These are phyloP conservation scores for Elaphurus davidianus DNA, from an alignment of 2,113 vertebrate genomes.

Conservation along the genomic window DNA sequence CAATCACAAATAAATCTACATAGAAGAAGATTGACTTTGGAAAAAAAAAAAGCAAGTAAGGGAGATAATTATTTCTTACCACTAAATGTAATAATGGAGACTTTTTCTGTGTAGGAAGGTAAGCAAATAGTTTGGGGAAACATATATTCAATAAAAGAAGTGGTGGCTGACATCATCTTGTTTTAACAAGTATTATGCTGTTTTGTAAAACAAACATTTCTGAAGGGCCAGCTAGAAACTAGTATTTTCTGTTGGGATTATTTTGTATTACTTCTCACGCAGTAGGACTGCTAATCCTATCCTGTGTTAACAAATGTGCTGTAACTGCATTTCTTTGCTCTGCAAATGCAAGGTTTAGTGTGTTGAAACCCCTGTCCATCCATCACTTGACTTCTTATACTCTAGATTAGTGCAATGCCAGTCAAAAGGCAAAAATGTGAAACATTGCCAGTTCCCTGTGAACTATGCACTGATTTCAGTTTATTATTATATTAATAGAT, in stretches of 20 bases:
- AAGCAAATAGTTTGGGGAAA: neutral
- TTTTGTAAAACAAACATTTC: constrained; percentile 22
- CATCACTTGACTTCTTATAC: neutral
- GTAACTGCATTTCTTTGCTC: neutral
- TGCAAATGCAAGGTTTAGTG: neutral
- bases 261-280: neutral
- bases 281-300: neutral
- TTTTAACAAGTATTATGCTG: neutral
- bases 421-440: neutral
- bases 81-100: neutral
- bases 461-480: neutral
- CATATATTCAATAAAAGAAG: neutral
- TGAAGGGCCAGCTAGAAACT: neutral
- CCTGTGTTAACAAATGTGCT: neutral
- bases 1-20: neutral
- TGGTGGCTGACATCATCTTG: neutral
- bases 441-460: neutral
- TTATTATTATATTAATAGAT: constrained; percentile 28
- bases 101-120: neutral
- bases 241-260: neutral
- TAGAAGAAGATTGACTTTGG: neutral
- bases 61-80: neutral
- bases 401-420: accelerated
- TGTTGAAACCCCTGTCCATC: neutral
- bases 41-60: neutral